phyloP scores from a whole-genome alignment of 2,113 vertebrate species.

The Emydocephalus ijimae region DNA sequence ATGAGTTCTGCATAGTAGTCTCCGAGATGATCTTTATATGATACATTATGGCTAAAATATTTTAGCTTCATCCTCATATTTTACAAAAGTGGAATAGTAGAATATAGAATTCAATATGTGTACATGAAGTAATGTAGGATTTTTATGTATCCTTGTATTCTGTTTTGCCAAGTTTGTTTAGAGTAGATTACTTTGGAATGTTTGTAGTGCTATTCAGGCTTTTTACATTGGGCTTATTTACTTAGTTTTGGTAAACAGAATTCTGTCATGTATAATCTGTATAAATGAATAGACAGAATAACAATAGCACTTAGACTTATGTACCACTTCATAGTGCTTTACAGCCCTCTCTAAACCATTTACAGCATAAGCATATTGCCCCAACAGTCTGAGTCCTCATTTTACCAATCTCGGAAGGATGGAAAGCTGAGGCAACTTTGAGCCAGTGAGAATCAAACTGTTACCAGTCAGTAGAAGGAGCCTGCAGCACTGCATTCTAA shows the following conservation, averaged over 20 bases:
- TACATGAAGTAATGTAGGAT: not conserved
- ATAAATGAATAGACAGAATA: not conserved
- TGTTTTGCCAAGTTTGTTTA: not conserved
- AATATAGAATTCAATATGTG: not conserved
- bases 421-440: too few relatives aligned
- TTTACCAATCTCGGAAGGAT: too few relatives aligned
- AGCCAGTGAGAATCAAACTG: too few relatives aligned
- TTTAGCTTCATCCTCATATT: not conserved
- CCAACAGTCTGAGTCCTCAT: too few relatives aligned
- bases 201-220: not conserved
- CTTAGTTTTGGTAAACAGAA: not conserved
- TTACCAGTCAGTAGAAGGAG: too few relatives aligned
- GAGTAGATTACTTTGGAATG: not conserved
- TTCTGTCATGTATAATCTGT: not conserved
- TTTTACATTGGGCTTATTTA: not conserved
- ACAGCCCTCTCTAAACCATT: too few relatives aligned
- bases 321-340: too few relatives aligned
- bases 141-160: not conserved
- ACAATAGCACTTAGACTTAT: too few relatives aligned
- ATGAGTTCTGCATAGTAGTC: not conserved
- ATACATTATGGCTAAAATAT: not conserved
- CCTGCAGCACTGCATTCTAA: too few relatives aligned
- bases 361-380: too few relatives aligned
- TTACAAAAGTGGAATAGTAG: not conserved
- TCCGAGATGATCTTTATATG: not conserved